Evolutionary conservation across 2,113 vertebrate genomes (phyloP), one percentile per base, ranked within the genome.

Genomic region (Neolamprologus sp.): DNA sequence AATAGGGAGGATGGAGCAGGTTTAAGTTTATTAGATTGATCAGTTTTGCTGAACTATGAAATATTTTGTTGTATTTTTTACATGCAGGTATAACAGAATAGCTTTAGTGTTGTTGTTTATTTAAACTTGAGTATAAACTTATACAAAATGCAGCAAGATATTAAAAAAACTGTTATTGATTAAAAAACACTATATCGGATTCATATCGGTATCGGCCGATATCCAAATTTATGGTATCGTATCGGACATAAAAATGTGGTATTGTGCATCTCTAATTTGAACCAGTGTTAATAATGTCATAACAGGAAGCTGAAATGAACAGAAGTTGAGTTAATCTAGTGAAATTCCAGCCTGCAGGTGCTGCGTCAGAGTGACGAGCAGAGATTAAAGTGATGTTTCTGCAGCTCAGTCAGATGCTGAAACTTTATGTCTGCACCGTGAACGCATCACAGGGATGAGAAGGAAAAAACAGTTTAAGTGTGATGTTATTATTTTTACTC

Each of bases 11-110:
- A 49, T 49, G 4, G 47, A 0, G 47, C 0, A 19, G 47, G 17
- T 19, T 49, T 3, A 9, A 9, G 0, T 9, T 49, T 1, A 49
- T 49, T 49, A 49, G 16, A 9, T 19, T 49, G 1, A 49, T 49
- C 7, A 49, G 45, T 17, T 0, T 49, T 49, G 45, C 45, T 17
- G 47, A 49, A 0, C 47, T 49, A 19, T 49, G 7, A 49, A 49
- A 9, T 49, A 19, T 49, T 49, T 19, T 49, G 7, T 8, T 0
- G 1, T 3, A 0, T 5, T 49, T 49, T 49, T 49, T 49, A 0
- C 47, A 49, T 0, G 19, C 47, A 49, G 16, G 17, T 3, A 0
- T 0, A 49, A 49, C 7, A 19, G 47, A 51, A 51, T 19, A 51
- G 17, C 8, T 51, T 51, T 51, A 51, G 17, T 51, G 7, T 47